Base-by-base conservation (phyloP, 2,113 vertebrate genomes). In the Tupaia tana region DNA sequence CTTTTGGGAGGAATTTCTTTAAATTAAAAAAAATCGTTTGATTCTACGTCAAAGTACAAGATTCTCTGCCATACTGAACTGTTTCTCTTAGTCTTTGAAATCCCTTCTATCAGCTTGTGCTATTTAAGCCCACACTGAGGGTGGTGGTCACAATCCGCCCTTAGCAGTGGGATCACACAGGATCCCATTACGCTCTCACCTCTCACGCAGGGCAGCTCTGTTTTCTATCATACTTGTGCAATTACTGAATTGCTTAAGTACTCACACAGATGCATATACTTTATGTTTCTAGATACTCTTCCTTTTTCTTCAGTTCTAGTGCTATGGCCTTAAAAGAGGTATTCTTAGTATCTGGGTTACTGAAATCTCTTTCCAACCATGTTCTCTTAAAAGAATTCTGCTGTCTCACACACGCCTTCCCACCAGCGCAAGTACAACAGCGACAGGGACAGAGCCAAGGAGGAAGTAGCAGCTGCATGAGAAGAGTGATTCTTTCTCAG, bases 371-470 rank as follows among this genome's bases (percentile, higher is more conserved):
- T 71, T 82, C 31, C 8, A 58, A 22, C 18, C 52, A 9, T 66
- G 52, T 83, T 89, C 70, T 82, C 43, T 58, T n/a, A 25, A 74
- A 82, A 86, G 31, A 74, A 31, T 27, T 22, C 61, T 58, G 27
- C 64, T 20, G 5, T 25, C 70, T 59, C 2, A 0, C 6, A 8
- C 24, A 59, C 5, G 1, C 31, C 16, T 84, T 66, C 11, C 24
- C 0, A 0, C 52, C 79, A 9, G 9, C 43, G 54, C 1, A 24
- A 7, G 22, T 12, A 1, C 9, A 10, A 0, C 31, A 64, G 34
- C 3, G 18, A 22, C 56, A 56, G 31, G 8, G 15, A 25, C 13
- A 22, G 56, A 73, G 6, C 22, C 11, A 12, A 8, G 59, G 59
- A 20, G 34, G 24, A 14, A 18, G 0, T 1, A 7, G 56, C n/a